Evolutionary conservation across 2,113 vertebrate genomes (phyloP), one percentile per base, ranked within the genome.

Genomic region (Psilopsiagon aurifrons): DNA sequence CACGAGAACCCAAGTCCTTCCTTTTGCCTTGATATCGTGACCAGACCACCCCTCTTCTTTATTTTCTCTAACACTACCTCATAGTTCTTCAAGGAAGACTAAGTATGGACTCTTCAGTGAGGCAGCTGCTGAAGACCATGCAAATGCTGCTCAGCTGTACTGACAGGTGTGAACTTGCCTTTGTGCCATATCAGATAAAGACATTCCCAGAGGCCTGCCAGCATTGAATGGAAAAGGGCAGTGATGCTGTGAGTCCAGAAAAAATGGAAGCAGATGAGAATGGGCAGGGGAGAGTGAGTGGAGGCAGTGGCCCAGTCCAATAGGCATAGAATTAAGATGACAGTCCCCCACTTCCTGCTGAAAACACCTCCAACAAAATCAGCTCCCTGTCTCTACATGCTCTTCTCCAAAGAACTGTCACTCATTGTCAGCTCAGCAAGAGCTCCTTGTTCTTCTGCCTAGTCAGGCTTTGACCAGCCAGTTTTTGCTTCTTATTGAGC

Each of bases 331-430:
- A 80, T 88, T 80, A 95, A 86, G 71, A 39, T 60, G 79, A 47
- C 49, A 5, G 5, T 80, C 18, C 27, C 44, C 52, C 0, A 0
- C 17, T 52, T 64, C 52, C 11, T 77, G 15, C n/a, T 41, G 55
- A 70, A 69, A 94, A 76, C 16, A 76, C 41, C 23, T 71, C 17
- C 59, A 66, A 47, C 49, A 92, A 83, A 86, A 91, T 62, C 33
- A 62, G 52, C 35, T 88, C 54, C 33, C 44, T 62, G 29, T 22
- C 29, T 25, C 57, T 71, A 24, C 13, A 23, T 20, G 11, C 25
- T 73, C 35, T 77, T 18, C 37, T 62, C 59, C 54, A 46, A 73
- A 86, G 63, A 60, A 18, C 9, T 13, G 20, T 67, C 71, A 80
- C 14, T 28, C 13, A 29, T 16, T 0, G 1, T 28, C 75, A 78